Evolutionary conservation across 2,888 invertebrate genomes (phyloP).

Genomic region (Acleris laterana): DNA sequence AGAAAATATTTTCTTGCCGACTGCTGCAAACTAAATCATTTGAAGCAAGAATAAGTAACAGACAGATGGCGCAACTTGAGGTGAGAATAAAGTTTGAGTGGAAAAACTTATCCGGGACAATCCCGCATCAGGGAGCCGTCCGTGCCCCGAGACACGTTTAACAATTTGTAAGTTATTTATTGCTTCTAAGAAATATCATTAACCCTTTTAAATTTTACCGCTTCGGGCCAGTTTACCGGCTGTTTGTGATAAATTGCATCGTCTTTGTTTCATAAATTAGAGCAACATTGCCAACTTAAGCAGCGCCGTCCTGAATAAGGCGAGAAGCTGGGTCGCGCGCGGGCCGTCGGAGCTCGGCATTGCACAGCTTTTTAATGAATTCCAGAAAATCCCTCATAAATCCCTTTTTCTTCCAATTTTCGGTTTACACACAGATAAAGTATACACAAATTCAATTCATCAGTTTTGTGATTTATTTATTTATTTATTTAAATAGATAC

Average conservation of each 20-base stretch:
- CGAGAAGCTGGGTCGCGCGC: conserved; percentile 10
- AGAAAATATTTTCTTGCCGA: conserved; percentile 78
- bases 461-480: too few relatives aligned
- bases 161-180: conserved; percentile 83
- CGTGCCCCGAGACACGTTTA: conserved; percentile 75
- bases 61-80: conserved; percentile 69
- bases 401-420: background rate
- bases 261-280: conserved; percentile 39
- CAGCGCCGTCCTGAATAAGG: conserved; percentile 12
- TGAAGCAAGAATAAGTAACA: conserved; percentile 76
- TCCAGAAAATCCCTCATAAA: conserved; percentile 1
- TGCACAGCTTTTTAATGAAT: conserved; percentile 4
- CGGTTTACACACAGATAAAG: too few relatives aligned
- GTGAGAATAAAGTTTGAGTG: conserved; percentile 83
- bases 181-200: conserved; percentile 78
- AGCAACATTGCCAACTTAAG: conserved; percentile 31
- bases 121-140: conserved; percentile 63
- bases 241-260: conserved; percentile 54
- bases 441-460: too few relatives aligned
- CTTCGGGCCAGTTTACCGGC: conserved; percentile 45
- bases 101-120: conserved; percentile 78
- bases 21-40: conserved; percentile 81
- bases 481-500: too few relatives aligned
- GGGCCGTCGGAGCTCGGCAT: background rate
- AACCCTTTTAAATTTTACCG: conserved; percentile 74